Percentiles rank a stretch among this genome's conserved stretches.
Evolutionary conservation across 2,888 invertebrate genomes (phyloP).

Genomic region (Hyposoter dolosus): DNA sequence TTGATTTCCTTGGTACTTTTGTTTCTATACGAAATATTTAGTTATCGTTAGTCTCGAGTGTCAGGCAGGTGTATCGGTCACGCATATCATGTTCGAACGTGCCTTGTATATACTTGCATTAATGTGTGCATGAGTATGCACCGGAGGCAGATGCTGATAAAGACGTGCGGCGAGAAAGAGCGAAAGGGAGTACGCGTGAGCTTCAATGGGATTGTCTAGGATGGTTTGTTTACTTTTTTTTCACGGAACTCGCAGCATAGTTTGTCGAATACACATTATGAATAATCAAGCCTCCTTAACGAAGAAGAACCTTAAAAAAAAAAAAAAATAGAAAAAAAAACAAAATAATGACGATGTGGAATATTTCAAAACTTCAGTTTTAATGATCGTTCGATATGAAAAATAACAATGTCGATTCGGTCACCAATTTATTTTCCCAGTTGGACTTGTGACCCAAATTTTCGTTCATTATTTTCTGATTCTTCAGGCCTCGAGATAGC

Average conservation of each 20-base stretch:
- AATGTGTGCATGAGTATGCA: slow-evolving; percentile 15
- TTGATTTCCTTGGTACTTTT: not conserved
- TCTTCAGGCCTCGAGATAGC: not conserved
- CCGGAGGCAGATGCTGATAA: slow-evolving; percentile 25
- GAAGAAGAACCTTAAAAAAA: not conserved
- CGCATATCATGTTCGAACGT: slow-evolving; percentile 29
- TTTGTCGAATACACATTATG: not conserved
- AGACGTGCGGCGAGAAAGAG: slow-evolving; percentile 27
- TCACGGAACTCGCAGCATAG: slow-evolving; percentile 15
- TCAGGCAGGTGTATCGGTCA: slow-evolving; percentile 49
- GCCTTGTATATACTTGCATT: slow-evolving; percentile 12
- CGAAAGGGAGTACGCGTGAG: slow-evolving; percentile 73
- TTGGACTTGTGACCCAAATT: not conserved
- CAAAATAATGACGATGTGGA: not conserved
- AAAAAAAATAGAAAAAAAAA: not conserved
- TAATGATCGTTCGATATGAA: not conserved
- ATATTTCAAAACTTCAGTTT: not conserved
- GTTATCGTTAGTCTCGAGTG: slow-evolving; percentile 29
- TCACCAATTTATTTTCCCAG: not conserved
- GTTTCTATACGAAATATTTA: slow-evolving; percentile 6
- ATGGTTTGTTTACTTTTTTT: slow-evolving; percentile 39
- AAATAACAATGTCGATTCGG: not conserved
- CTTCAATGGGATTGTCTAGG: slow-evolving; percentile 81
- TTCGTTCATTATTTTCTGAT: not conserved
- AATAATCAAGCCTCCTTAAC: not conserved